A percentile compares a stretch with the other conserved stretches of the same genome.
Evolutionary conservation across 2,797 vertebrate species (phyloP).

Genomic region (Mareca penelope): DNA sequence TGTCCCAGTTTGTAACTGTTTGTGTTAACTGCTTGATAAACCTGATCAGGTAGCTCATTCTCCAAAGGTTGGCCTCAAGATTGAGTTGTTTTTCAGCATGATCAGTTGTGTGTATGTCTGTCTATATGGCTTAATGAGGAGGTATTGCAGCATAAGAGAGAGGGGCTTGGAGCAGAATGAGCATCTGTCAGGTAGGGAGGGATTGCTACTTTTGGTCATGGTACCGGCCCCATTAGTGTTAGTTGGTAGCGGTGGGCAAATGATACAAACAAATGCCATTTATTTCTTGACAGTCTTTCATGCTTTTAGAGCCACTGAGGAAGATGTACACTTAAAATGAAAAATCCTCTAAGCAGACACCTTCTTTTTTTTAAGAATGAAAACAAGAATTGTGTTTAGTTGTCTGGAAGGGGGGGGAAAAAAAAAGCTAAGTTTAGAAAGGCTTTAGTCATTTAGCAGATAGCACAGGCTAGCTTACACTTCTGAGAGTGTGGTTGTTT

Average conservation of each 20-base stretch:
- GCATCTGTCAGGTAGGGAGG: neutral
- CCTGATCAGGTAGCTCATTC: neutral
- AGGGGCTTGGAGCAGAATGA: neutral
- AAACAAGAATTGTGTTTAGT: neutral
- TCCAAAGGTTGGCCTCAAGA: neutral
- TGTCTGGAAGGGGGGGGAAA: neutral
- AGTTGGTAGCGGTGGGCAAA: neutral
- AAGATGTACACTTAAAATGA: neutral
- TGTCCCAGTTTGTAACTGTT: neutral
- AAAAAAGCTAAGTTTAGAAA: neutral
- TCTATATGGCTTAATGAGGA: accelerated
- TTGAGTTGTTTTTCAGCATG: neutral
- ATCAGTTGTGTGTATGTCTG: neutral
- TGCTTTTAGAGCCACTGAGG: neutral
- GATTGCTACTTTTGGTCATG: neutral
- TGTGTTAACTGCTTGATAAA: neutral
- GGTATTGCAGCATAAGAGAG: neutral
- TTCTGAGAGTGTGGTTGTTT: neutral
- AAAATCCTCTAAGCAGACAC: neutral
- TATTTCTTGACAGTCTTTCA: neutral
- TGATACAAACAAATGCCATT: neutral
- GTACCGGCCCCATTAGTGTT: neutral
- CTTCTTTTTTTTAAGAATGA: neutral
- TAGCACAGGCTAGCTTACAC: neutral
- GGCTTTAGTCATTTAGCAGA: neutral